Conservation (phyloP, 2,797 vertebrate genomes). For the Dromococcyx pavoninus region DNA sequence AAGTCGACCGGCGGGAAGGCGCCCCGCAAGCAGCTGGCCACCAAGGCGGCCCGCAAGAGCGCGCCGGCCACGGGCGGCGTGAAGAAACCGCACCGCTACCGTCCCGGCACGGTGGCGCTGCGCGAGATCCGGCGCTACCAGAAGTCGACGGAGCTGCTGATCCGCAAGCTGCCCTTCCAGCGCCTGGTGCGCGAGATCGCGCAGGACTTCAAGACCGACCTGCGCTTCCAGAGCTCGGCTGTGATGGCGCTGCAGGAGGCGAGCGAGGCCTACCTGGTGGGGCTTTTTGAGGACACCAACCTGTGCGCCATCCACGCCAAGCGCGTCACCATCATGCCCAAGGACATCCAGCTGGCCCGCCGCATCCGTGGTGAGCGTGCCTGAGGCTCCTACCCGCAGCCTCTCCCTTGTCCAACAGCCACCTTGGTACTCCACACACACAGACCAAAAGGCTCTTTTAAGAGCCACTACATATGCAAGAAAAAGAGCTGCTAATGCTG, state of each 20-base stretch:
- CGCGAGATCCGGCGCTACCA: conserved; percentile 92
- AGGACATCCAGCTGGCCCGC: conserved; percentile 84
- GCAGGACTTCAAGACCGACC: conserved; percentile 75
- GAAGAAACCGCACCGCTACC: conserved; percentile 87
- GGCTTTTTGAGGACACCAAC: conserved; percentile 90
- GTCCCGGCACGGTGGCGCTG: conserved; percentile 88
- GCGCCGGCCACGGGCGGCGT: conserved; percentile 89
- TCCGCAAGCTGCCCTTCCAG: too few relatives aligned
- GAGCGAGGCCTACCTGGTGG: conserved; percentile 73
- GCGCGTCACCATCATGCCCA: conserved; percentile 91
- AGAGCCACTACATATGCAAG: conserved; percentile 47
- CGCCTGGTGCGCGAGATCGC: conserved; percentile 83
- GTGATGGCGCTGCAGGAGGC: conserved; percentile 82
- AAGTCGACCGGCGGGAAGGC: conserved; percentile 5
- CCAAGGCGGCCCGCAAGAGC: conserved; percentile 89
- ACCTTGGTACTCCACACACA: too few relatives aligned
- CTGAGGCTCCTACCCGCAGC: too few relatives aligned
- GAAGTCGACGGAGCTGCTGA: conserved; percentile 90
- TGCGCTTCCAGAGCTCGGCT: conserved; percentile 62
- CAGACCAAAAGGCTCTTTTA: conserved; percentile 76
- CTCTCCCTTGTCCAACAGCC: too few relatives aligned
- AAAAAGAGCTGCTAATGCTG: conserved; percentile 15
- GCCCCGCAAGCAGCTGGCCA: conserved; percentile 86
- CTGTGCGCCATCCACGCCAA: conserved; percentile 90
- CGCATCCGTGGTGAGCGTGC: not conserved